A percentile compares a stretch with the other conserved stretches of the same genome.
Evolutionary conservation across 2,113 vertebrate species (phyloP).

Genomic region (Thunnus maccoyii): DNA sequence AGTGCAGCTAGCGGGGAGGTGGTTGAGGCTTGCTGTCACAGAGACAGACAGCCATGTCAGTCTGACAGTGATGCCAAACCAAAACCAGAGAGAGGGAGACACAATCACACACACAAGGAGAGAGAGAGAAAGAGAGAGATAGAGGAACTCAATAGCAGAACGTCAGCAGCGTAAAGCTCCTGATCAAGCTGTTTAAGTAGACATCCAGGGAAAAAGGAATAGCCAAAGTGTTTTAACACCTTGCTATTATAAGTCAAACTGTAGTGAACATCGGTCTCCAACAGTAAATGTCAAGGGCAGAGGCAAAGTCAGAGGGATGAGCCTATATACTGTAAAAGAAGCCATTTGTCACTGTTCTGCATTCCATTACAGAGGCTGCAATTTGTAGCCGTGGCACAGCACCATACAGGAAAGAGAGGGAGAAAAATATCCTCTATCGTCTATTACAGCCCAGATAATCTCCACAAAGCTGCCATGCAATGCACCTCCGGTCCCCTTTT

Average conservation of each 20-base stretch:
- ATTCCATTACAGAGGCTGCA: conserved; percentile 74
- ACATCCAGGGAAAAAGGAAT: conserved; percentile 11
- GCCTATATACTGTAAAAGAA: conserved; percentile 73
- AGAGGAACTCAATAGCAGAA: conserved; percentile 5
- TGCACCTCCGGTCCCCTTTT: conserved; percentile 28
- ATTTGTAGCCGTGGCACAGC: conserved; percentile 69
- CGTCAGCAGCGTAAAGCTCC: conserved; percentile 5
- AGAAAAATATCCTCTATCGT: conserved; percentile 46
- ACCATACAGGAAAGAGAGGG: conserved; percentile 45
- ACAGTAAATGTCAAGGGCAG: conserved; percentile 81
- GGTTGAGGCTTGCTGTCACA: neutral
- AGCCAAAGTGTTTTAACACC: conserved; percentile 42
- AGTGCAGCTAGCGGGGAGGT: neutral
- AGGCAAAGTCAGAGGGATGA: conserved; percentile 76
- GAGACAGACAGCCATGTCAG: neutral
- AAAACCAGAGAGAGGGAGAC: neutral
- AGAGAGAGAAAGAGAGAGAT: neutral
- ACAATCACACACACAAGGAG: neutral
- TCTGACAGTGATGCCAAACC: neutral
- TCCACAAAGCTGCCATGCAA: conserved; percentile 62
- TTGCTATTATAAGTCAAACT: conserved; percentile 68
- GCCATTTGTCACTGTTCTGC: conserved; percentile 82
- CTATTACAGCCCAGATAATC: conserved; percentile 69
- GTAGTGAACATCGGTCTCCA: conserved; percentile 50
- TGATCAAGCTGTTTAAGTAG: conserved; percentile 40